These are phyloP conservation scores for Thamnaconus septentrionalis DNA, from an alignment of 2,113 vertebrate species.

Conservation along the genomic window DNA sequence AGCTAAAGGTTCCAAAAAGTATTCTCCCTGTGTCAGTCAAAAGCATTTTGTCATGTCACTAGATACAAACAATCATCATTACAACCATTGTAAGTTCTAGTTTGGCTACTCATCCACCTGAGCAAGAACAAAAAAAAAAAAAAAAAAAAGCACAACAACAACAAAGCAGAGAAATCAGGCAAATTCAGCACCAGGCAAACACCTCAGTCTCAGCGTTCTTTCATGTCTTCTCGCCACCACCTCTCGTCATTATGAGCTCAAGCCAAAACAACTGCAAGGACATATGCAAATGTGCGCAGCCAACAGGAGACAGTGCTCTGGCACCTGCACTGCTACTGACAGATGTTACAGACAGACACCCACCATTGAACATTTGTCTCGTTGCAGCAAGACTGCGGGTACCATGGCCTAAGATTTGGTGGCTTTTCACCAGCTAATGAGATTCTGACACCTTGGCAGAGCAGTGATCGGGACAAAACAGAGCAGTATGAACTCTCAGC, in stretches of 20 bases:
- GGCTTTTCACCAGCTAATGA: slow-evolving; percentile 60
- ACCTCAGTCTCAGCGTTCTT: slow-evolving; percentile 25
- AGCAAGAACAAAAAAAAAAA: too few relatives aligned
- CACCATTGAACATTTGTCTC: slow-evolving; percentile 58
- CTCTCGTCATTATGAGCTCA: slow-evolving; percentile 44
- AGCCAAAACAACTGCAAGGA: slow-evolving; percentile 66
- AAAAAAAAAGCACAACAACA: slow-evolving; percentile 24
- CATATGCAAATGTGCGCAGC: slow-evolving; percentile 64
- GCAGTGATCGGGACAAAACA: slow-evolving; percentile 48
- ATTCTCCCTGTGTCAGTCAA: too few relatives aligned
- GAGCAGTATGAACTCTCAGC: slow-evolving; percentile 54
- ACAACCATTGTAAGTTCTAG: slow-evolving; percentile 2
- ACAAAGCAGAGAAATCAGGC: slow-evolving; percentile 30
- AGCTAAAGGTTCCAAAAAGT: too few relatives aligned
- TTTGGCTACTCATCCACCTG: neutral
- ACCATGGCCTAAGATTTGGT: slow-evolving; percentile 50
- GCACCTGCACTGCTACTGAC: slow-evolving; percentile 53
- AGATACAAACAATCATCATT: too few relatives aligned
- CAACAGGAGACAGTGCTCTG: slow-evolving; percentile 59
- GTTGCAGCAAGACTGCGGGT: slow-evolving; percentile 49
- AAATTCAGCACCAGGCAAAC: slow-evolving; percentile 3
- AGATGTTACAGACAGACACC: slow-evolving; percentile 58
- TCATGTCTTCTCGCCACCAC: slow-evolving; percentile 34
- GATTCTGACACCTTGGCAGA: slow-evolving; percentile 62
- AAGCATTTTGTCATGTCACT: too few relatives aligned